Conservation (phyloP, 30 jellyfish, hydroid and myxozoan species). For the Hydractinia symbiolongicarpus region DNA sequence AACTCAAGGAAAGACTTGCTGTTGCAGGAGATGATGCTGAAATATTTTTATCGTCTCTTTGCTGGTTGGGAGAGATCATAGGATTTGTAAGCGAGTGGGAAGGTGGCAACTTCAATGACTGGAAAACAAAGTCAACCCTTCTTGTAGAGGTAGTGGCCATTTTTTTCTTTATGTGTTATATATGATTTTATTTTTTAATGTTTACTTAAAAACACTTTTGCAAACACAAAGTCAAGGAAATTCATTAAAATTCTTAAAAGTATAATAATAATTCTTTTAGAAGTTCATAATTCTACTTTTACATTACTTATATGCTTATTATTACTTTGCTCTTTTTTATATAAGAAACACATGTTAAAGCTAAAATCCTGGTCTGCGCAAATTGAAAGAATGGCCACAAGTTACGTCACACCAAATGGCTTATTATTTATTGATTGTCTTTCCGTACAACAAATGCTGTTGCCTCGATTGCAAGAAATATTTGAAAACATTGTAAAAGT, state of each 20-base stretch:
- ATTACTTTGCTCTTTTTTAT: background rate
- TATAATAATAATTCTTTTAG: too few species aligned
- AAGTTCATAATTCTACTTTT: too few species aligned
- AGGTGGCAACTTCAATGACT: background rate
- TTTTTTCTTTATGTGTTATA: background rate
- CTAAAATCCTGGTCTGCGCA: slow-evolving; percentile 41
- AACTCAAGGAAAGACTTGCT: background rate
- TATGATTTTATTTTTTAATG: background rate
- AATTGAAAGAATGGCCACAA: slow-evolving; percentile 33
- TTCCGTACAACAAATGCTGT: slow-evolving; percentile 35
- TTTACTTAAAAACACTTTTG: too few species aligned
- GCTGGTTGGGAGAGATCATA: background rate
- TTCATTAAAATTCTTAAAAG: too few species aligned
- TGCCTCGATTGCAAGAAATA: slow-evolving; percentile 44
- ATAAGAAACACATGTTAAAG: slow-evolving; percentile 63
- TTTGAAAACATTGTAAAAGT: slow-evolving; percentile 47
- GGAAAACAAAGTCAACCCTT: background rate
- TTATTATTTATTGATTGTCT: slow-evolving; percentile 50
- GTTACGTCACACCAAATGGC: slow-evolving; percentile 43
- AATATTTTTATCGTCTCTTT: background rate
- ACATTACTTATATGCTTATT: background rate
- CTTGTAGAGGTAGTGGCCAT: background rate
- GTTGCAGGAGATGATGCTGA: background rate
- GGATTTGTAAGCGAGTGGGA: background rate
- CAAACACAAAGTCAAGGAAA: too few species aligned